Conservation (phyloP, 2,797 vertebrate genomes). For the Tiaroga cobitis region DNA sequence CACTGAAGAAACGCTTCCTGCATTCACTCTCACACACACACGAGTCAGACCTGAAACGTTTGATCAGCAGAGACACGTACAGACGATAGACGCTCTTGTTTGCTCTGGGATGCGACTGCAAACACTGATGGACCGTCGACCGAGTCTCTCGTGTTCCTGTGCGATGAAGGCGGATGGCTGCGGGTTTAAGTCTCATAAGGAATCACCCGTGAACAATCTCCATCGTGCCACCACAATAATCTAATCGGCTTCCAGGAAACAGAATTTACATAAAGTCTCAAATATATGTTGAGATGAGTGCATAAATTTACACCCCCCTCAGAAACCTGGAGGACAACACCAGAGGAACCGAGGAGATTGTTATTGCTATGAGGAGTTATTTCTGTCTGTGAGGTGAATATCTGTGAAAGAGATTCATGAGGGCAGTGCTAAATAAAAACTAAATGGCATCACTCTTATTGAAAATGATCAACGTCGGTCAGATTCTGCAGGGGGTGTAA, state of each 20-base stretch:
- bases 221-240: neutral
- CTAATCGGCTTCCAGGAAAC: neutral
- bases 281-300: neutral
- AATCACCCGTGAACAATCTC: neutral
- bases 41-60: neutral
- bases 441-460: no score
- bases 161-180: no score
- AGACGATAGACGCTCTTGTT: neutral
- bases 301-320: neutral
- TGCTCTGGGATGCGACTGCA: no score
- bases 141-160: no score
- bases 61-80: neutral
- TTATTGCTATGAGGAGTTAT: neutral
- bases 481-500: neutral
- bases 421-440: neutral
- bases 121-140: no score
- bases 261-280: neutral
- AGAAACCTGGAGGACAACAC: neutral
- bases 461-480: neutral
- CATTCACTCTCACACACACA: neutral
- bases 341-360: no score
- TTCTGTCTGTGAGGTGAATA: neutral
- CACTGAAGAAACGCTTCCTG: neutral
- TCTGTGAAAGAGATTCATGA: neutral
- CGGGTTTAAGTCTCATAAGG: neutral